Evolutionary conservation across 2,888 invertebrate species (phyloP), one percentile per base, ranked within the genome.

Genomic region (Deilephila elpenor): DNA sequence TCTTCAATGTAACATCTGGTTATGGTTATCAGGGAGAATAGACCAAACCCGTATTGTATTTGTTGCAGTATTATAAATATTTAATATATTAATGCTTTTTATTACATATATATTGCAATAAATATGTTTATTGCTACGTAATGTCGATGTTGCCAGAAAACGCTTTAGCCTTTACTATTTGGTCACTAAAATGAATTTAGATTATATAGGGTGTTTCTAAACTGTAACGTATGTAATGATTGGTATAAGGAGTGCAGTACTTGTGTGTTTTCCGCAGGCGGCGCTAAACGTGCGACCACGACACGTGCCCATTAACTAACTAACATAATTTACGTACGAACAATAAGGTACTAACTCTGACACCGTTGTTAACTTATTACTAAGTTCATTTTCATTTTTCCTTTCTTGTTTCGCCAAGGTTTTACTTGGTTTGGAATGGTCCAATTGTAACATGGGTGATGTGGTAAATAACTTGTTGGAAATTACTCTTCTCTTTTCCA

Each of bases 191-290:
- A 6, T 51, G 25, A 20, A 51, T 6, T 4, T 56, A 56, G 56
- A 56, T 1, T 19, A 19, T 51, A 20, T 25, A 51, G 25, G 44
- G 17, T 67, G 67, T 51, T 44, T 44, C 25, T 51, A 67, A 51
- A 51, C 44, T 51, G 53, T 59, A 59, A 71, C 20, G 20, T 59
- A 56, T 37, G 32, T 59, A 20, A 59, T 29, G 37, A 34, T 60
- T 67, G 67, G 51, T 67, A 67, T 67, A 51, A 64, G 53, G 62
- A 70, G 59, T 74, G 72, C 72, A 74, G 87, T 75, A 77, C 79
- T 67, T 86, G 84, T 91, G 86, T 93, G 92, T 88, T 91, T 94
- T 89, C 91, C 92, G 87, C 94, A 94, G 94, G 89, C 94, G 94
- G 94, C 94, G 94, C 88, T 94, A 94, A 90, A 86, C 84, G 83